These are phyloP conservation scores for Ceyx cyanopectus DNA, from an alignment of 2,113 vertebrate genomes.

Conservation along the genomic window DNA sequence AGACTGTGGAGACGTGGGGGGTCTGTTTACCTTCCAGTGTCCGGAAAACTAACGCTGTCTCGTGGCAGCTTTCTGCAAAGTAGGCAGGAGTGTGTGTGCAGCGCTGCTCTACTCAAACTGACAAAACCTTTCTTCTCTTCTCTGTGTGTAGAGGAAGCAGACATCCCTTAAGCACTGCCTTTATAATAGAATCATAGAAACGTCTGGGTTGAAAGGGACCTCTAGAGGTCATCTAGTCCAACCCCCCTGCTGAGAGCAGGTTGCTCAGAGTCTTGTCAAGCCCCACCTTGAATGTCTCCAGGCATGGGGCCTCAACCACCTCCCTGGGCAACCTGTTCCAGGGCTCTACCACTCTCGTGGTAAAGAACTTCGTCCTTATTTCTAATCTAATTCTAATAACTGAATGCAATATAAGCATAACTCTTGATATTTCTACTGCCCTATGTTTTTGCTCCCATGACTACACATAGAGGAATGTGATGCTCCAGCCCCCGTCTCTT, in stretches of 20 bases:
- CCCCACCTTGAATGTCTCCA: too few relatives aligned
- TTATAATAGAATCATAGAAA: not conserved
- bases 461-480: not conserved
- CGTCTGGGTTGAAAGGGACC: too few relatives aligned
- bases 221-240: too few relatives aligned
- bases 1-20: rapidly evolving
- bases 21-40: not conserved
- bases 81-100: rapidly evolving
- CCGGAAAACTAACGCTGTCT: not conserved
- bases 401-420: not conserved
- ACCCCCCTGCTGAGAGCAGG: too few relatives aligned
- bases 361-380: too few relatives aligned
- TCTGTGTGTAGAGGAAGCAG: not conserved
- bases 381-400: not conserved
- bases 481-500: not conserved
- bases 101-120: not conserved
- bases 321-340: too few relatives aligned
- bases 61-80: not conserved
- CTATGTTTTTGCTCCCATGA: not conserved
- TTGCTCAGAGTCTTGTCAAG: too few relatives aligned
- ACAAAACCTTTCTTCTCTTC: not conserved
- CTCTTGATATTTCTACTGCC: not conserved
- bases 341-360: too few relatives aligned
- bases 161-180: not conserved
- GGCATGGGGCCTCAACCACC: too few relatives aligned